Base-by-base conservation (phyloP, 2,113 vertebrate genomes). In the Cairina moschata region DNA sequence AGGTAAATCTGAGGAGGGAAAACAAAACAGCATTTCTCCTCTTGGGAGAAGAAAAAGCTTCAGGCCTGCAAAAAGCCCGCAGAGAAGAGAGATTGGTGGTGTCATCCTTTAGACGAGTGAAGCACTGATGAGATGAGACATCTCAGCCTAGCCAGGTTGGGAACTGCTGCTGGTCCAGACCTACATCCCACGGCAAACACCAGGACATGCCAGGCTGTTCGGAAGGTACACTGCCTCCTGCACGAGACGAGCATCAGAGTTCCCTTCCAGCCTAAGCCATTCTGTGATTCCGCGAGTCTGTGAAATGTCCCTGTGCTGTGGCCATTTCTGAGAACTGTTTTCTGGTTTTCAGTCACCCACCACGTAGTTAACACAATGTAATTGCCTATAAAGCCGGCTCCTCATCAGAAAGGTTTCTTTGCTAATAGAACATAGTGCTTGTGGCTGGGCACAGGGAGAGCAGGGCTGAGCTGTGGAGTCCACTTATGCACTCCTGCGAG, bases 391-490 rank as follows among this genome's bases (percentile, higher is more conserved):
- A 46, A 58, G 42, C n/a, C 56, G 36, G 22, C 28, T 83, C 29
- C 82, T 38, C 36, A 7, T 32, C 44, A 12, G 1, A 7, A 73
- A 79, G 4, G 4, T 72, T 71, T 54, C 42, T 67, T 55, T 54
- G 78, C 21, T 29, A 20, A 31, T 17, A 34, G 23, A 44, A 11
- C 15, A 4, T 0, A 0, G 32, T 66, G 31, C 55, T 66, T 3
- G 1, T 48, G 65, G 32, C 28, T 71, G 42, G 23, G 23, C 0
- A 2, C 58, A 31, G 36, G 32, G 54, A 42, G 55, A 25, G 34
- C 60, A 69, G 59, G 73, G 32, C 38, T 66, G 67, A 52, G 38
- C 58, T 54, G 67, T 38, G 15, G 4, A 32, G n/a, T 7, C 32
- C 48, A 32, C 29, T 83, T 62, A 46, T 40, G 36, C 5, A 10